These are phyloP conservation scores for crab-eating macaque (Macaca fascicularis) DNA, from an alignment of 2,113 vertebrate genomes.

Conservation along the genomic window DNA sequence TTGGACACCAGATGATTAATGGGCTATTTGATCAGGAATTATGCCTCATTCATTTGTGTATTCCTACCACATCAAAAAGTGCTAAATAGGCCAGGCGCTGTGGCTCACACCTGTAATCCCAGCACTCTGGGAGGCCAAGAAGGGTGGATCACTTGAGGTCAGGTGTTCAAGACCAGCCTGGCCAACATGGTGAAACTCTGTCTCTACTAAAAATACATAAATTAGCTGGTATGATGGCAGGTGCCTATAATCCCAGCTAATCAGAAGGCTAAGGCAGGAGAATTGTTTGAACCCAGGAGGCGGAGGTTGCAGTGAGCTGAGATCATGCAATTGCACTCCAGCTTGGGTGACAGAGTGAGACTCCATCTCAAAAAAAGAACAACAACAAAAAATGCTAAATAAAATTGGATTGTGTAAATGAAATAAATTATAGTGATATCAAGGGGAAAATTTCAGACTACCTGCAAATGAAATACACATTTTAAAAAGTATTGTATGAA, in stretches of 20 bases:
- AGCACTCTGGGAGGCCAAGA: not conserved
- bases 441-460: not conserved
- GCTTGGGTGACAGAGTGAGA: not conserved
- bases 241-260: not conserved
- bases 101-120: not conserved
- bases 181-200: too few species aligned
- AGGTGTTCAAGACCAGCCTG: too few species aligned
- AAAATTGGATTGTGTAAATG: not conserved
- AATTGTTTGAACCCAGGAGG: not conserved
- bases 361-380: not conserved
- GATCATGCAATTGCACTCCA: not conserved
- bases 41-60: not conserved
- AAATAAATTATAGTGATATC: not conserved
- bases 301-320: too few species aligned
- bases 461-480: constrained; percentile 22
- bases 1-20: not conserved
- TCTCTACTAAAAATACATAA: too few species aligned
- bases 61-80: not conserved
- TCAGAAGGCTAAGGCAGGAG: not conserved
- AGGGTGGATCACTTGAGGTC: not conserved
- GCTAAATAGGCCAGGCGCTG: not conserved
- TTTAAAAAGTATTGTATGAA: not conserved
- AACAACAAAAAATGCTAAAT: not conserved
- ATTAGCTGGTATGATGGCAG: too few species aligned
- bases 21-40: not conserved